phyloP scores from a whole-genome alignment of 2,888 invertebrate genomes.

The Cantharis rufa region DNA sequence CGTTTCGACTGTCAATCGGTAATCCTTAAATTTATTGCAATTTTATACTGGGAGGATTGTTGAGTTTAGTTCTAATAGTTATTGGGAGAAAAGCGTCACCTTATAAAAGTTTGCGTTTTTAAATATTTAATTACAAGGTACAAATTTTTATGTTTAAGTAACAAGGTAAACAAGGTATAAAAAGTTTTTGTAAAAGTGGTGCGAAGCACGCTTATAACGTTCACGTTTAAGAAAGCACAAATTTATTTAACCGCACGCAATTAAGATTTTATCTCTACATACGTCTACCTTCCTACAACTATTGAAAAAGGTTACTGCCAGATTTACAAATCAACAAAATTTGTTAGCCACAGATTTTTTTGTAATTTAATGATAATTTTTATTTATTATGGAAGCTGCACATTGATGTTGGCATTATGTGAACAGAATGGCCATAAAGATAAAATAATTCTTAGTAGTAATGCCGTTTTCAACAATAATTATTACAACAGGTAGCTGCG shows the following conservation, averaged over 20 bases:
- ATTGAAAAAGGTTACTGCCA: neutral
- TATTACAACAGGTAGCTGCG: slow-evolving; percentile 16
- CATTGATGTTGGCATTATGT: neutral
- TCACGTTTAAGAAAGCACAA: slow-evolving; percentile 11
- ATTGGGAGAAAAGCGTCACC: neutral
- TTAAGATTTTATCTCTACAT: slow-evolving; percentile 20
- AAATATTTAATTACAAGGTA: neutral
- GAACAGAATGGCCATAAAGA: neutral
- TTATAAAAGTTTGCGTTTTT: neutral
- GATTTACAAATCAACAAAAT: slow-evolving; percentile 1
- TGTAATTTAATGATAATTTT: neutral
- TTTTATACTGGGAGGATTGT: slow-evolving; percentile 44
- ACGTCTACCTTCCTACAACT: slow-evolving; percentile 1
- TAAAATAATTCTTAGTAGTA: neutral
- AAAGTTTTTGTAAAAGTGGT: neutral
- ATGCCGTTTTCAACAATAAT: slow-evolving; percentile 6
- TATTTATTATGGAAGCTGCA: neutral
- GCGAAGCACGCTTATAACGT: slow-evolving; percentile 11
- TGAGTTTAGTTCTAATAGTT: slow-evolving; percentile 12
- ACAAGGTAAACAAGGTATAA: slow-evolving; percentile 2
- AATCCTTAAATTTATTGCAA: slow-evolving; percentile 51
- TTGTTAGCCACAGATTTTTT: slow-evolving; percentile 13
- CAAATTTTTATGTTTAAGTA: neutral
- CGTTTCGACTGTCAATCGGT: slow-evolving; percentile 51
- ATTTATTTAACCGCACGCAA: slow-evolving; percentile 7